These are phyloP conservation scores for Heliconius nattereri DNA, from an alignment of 1,140 invertebrate species.

Conservation along the genomic window DNA sequence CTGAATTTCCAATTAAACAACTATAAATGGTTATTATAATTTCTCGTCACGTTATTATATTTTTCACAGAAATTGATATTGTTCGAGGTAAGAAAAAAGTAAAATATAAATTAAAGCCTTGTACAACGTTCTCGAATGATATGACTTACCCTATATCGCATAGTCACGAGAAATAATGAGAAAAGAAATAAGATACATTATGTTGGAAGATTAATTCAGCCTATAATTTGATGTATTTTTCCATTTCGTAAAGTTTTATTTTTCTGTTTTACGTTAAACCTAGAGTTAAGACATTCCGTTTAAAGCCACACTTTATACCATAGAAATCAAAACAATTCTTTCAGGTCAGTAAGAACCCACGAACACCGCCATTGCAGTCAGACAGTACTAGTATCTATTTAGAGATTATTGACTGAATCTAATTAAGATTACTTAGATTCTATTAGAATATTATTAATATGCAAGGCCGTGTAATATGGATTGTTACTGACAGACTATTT, in stretches of 20 bases:
- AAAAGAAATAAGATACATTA: neutral
- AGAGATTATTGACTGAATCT: neutral
- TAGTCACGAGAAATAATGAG: slow-evolving; percentile 1
- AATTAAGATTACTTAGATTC: slow-evolving; percentile 1
- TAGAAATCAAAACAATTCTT: too few relatives aligned
- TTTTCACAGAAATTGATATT: too few relatives aligned
- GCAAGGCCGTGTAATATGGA: neutral
- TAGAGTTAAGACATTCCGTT: too few relatives aligned
- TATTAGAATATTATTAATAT: neutral
- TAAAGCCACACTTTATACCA: too few relatives aligned
- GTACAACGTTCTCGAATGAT: neutral
- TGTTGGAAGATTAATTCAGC: neutral
- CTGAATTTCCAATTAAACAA: neutral
- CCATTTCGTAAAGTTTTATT: too few relatives aligned
- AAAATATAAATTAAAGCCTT: neutral
- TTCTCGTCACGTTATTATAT: neutral
- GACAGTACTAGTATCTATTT: too few relatives aligned
- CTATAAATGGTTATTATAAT: neutral
- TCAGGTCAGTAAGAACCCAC: too few relatives aligned
- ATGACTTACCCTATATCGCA: neutral
- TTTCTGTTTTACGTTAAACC: too few relatives aligned
- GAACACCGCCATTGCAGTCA: too few relatives aligned
- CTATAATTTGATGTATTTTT: too few relatives aligned
- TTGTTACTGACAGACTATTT: neutral
- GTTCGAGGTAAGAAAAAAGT: too few relatives aligned